Percentiles rank a stretch among this genome's conserved stretches.
Evolutionary conservation across 2,888 invertebrate species (phyloP).

Genomic region (Thecophora atra): DNA sequence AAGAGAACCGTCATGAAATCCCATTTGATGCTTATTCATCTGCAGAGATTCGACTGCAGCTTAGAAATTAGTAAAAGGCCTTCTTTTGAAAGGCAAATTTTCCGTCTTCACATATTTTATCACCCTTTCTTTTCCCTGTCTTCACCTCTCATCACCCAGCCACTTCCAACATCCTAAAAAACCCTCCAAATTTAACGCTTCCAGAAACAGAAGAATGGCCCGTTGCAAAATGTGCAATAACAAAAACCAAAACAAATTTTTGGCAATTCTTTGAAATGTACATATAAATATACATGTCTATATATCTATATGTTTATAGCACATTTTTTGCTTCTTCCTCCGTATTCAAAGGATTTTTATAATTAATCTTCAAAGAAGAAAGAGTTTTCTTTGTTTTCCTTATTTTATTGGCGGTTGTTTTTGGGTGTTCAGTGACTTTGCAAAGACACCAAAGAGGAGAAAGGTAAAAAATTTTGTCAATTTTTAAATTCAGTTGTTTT

Average conservation of each 20-base stretch:
- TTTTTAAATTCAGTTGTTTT: conserved; percentile 7
- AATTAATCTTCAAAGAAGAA: conserved; percentile 59
- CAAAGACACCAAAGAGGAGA: conserved; percentile 16
- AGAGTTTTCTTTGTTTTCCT: conserved; percentile 4
- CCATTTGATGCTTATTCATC: conserved; percentile 35
- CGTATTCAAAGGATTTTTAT: conserved; percentile 55
- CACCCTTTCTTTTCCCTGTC: not conserved
- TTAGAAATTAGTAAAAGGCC: not conserved
- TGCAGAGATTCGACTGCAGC: conserved; percentile 19
- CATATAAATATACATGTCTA: not conserved
- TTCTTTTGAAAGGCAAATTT: not conserved
- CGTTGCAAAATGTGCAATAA: conserved; percentile 45
- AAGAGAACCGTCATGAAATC: not conserved
- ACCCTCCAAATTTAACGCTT: conserved; percentile 1
- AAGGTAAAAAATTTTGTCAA: conserved; percentile 26
- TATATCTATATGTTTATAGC: too few relatives aligned
- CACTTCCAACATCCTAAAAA: not conserved
- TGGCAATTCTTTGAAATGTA: not conserved
- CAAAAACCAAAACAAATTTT: conserved; percentile 24
- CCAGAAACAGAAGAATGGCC: conserved; percentile 48
- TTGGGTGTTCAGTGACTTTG: conserved; percentile 18
- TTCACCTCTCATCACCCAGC: not conserved
- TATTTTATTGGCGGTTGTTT: too few relatives aligned
- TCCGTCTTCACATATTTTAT: not conserved
- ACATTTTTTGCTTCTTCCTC: conserved; percentile 29